These are phyloP conservation scores for Turritopsis rubra DNA, from an alignment of 30 jellyfish, hydroid and myxozoan species.

Conservation along the genomic window DNA sequence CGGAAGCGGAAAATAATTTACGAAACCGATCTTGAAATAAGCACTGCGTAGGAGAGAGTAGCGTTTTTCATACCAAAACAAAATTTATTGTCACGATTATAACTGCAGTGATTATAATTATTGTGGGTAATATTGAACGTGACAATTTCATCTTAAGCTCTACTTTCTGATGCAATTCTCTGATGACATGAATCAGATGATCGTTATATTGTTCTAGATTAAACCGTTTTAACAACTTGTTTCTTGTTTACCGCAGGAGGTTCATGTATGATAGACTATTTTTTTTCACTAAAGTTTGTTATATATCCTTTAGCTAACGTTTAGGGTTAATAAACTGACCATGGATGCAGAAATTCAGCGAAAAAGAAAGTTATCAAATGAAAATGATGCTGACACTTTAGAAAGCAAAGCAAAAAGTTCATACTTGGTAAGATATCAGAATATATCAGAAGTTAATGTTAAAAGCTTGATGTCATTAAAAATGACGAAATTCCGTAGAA, in stretches of 20 bases:
- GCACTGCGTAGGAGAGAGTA: background rate
- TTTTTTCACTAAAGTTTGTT: too few relatives aligned
- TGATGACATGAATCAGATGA: background rate
- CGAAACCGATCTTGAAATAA: background rate
- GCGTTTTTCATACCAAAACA: background rate
- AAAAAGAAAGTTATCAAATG: background rate
- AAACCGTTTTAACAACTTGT: background rate
- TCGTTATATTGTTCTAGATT: background rate
- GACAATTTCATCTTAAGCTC: too few relatives aligned
- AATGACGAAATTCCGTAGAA: too few relatives aligned
- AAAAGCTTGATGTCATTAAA: too few relatives aligned
- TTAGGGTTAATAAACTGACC: background rate
- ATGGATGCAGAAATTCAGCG: constrained; percentile 12
- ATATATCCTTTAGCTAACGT: too few relatives aligned
- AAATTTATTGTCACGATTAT: too few relatives aligned
- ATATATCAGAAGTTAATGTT: too few relatives aligned
- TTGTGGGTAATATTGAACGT: too few relatives aligned
- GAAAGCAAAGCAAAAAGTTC: constrained; percentile 6
- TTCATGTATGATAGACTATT: too few relatives aligned
- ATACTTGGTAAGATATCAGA: constrained; percentile 2
- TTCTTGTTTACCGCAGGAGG: too few relatives aligned
- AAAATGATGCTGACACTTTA: background rate
- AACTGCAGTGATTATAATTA: too few relatives aligned
- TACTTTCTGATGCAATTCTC: background rate
- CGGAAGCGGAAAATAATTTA: background rate